Evolutionary conservation across 1,140 invertebrate species (phyloP), one percentile per base, ranked within the genome.

Genomic region (Platyscapa corneri): DNA sequence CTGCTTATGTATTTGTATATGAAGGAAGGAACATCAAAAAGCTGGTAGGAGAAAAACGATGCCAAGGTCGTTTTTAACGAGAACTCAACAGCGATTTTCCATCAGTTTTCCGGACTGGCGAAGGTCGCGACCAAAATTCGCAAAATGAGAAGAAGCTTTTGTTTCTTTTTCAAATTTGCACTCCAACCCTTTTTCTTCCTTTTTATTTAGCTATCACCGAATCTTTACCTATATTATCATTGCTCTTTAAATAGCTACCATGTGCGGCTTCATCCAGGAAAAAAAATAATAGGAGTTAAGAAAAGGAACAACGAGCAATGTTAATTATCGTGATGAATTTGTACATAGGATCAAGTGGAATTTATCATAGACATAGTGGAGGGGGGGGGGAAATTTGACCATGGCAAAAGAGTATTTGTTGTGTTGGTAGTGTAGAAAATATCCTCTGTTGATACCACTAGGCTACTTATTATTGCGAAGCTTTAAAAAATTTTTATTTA

Each of bases 41-140:
- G 56, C n/a, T 49, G 30, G 39, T 42, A 42, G 37, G 79, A 23
- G 37, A 80, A 72, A 72, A 37, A 74, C 42, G 72, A 83, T 75
- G 83, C 80, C 89, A 89, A 89, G 89, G 89, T 86, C 89, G 37
- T 20, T 72, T 87, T 85, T 89, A 90, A 89, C 88, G 89, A 90
- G 88, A 89, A 87, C 88, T 89, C 88, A 78, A 86, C 87, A 87
- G 82, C 82, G 86, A 87, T 89, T 89, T 89, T 89, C 84, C 86
- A 89, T 89, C 88, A 78, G 74, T 89, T 88, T 88, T 81, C 76
- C 85, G 84, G 75, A 74, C 84, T 75, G 83, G 42, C 86, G 87
- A 89, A 90, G 87, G 87, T 89, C 87, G 87, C 87, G 88, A 87
- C 60, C 86, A 79, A 87, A 83, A 74, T 86, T 78, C 79, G 53